phyloP scores from a whole-genome alignment of 2,888 invertebrate species.

The Athetis lepigone region DNA sequence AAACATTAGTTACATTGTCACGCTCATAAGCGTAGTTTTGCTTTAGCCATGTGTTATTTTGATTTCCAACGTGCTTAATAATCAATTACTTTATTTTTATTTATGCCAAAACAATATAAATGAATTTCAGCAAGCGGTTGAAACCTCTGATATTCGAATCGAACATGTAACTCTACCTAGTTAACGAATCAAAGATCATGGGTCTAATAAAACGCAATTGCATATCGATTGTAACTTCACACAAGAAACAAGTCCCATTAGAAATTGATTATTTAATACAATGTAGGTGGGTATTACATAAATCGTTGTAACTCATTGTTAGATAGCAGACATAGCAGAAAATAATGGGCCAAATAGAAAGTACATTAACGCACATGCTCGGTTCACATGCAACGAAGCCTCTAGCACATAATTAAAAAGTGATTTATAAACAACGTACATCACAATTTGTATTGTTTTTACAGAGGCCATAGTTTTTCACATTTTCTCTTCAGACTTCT shows the following conservation, averaged over 20 bases:
- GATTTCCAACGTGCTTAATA: background rate
- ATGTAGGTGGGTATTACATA: constrained; percentile 71
- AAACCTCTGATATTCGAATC: constrained; percentile 12
- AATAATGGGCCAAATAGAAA: constrained; percentile 75
- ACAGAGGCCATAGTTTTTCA: constrained; percentile 35
- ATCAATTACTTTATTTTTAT: background rate
- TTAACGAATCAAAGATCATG: constrained; percentile 39
- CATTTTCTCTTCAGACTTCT: constrained; percentile 40
- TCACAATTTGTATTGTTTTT: constrained; percentile 56
- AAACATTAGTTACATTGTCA: constrained; percentile 65
- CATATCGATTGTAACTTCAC: constrained; percentile 49
- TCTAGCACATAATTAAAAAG: constrained; percentile 61
- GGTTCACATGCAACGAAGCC: constrained; percentile 70
- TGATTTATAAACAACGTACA: constrained; percentile 55
- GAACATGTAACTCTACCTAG: constrained; percentile 11
- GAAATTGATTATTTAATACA: constrained; percentile 71
- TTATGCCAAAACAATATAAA: background rate
- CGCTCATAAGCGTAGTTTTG: constrained; percentile 4
- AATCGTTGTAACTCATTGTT: constrained; percentile 70
- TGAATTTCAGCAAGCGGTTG: background rate
- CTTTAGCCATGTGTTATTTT: constrained; percentile 4
- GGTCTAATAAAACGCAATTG: constrained; percentile 47
- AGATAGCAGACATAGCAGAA: constrained; percentile 63
- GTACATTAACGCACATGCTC: constrained; percentile 67
- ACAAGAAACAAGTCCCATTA: constrained; percentile 64